Base-by-base conservation (phyloP, 2,888 invertebrate genomes). In the Silvanus unidentatus region DNA sequence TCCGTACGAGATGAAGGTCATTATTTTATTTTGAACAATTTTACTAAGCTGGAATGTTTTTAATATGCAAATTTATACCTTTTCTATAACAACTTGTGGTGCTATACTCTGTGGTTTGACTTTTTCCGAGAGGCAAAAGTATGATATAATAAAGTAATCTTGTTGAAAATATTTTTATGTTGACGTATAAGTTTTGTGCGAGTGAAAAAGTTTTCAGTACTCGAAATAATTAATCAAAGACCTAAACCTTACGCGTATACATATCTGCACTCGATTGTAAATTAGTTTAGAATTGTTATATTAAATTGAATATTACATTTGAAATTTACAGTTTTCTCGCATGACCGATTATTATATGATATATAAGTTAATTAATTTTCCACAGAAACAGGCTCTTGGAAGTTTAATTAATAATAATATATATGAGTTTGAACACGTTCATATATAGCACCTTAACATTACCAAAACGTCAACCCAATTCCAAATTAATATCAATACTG, bases 21-120 rank as follows among this genome's bases (percentile, higher is more conserved):
- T 58, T 58, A 54, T 51, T 57, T 58, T 55, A 52, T 58, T 56
- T 59, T 55, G 55, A 57, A 55, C 53, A 57, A 60, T 59, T 58
- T 56, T 56, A 50, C 55, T 56, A 52, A 58, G 61, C 57, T 62
- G 38, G 54, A 54, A 58, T 58, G 55, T 56, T 59, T 61, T 57
- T 59, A 59, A 55, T 59, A 63, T 62, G 62, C 57, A 60, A 62
- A 63, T 62, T 57, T 49, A 47, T 55, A 51, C 60, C 57, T 61
- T 62, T 47, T 36, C 40, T 43, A 43, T 47, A 43, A 40, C 43
- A 32, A 43, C 13, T n/a, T 29, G 32, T 39, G n/a, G 5, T 16
- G 10, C n/a, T 32, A 32, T 12, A n/a, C 10, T 32, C 3, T 12
- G 32, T n/a, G 13, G 13, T 12, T 32, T 12, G n/a, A 12, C 32